Base-by-base conservation (phyloP, 2,888 invertebrate species). In the Encarsia formosa region DNA sequence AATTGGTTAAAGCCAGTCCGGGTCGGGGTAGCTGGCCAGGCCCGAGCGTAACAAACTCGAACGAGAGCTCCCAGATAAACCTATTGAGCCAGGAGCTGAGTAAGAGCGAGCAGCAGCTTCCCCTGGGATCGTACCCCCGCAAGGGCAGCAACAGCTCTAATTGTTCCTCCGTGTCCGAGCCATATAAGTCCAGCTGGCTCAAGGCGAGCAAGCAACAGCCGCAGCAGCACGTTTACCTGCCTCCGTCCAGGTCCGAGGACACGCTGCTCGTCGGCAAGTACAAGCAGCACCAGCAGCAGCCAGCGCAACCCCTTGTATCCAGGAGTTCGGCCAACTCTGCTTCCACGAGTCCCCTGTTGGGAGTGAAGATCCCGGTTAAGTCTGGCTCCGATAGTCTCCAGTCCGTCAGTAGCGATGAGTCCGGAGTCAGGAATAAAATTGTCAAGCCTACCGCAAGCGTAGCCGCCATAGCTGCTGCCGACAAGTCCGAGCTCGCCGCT, bases 21-120 rank as follows among this genome's bases (percentile, higher is more conserved):
- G 87, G 88, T 0, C 78, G 91, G 40, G 91, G 91, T 0, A 89
- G 89, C 3, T 91, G 91, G 91, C 90, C 91, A 0, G 91, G 91
- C 0, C 90, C 90, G 0, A 86, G 85, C 37, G 73, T 78, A 5
- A 77, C 77, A 1, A 81, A 80, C 1, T 78, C 79, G 74, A 80
- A 37, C 71, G 78, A 61, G 72, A 79, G 59, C 68, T 77, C 78
- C 75, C 79, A 11, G 75, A 54, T 41, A n/a, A 80, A 77, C 61
- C 67, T 82, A 42, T 61, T 78, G 4, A 80, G 80, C 49, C 81
- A 84, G 2, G 90, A 91, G 64, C 85, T 90, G 64, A 90, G 90
- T 59, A 89, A 90, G 69, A 90, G 90, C 23, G 91, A 91, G 64
- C 91, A 91, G 66, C 86, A 87, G 57, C 66, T 87, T 5, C 68